phyloP scores from a whole-genome alignment of 2,888 invertebrate genomes.

The Plebejus anna region DNA sequence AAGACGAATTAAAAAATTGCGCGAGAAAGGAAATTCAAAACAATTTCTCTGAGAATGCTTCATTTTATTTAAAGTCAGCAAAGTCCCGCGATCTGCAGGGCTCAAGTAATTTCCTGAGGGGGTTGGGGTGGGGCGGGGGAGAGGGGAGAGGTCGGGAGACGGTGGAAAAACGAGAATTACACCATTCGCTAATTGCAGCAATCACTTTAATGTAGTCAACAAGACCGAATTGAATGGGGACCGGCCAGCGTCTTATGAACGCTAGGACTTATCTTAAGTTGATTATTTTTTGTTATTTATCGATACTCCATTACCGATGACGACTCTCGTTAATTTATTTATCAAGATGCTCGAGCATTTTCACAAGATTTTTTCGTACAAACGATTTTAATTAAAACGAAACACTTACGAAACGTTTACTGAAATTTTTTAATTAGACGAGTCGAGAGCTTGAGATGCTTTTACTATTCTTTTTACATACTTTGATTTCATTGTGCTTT shows the following conservation, averaged over 20 bases:
- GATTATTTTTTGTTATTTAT: conserved; percentile 34
- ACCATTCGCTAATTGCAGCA: conserved; percentile 78
- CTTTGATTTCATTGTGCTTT: conserved; percentile 9
- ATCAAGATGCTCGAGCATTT: neutral
- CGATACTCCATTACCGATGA: conserved; percentile 6
- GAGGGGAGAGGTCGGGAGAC: conserved; percentile 44
- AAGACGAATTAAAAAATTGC: conserved; percentile 40
- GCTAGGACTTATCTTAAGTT: conserved; percentile 43
- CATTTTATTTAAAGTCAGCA: conserved; percentile 71
- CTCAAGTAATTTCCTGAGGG: conserved; percentile 72
- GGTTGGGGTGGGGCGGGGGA: conserved; percentile 42
- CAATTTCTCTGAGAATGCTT: conserved; percentile 70
- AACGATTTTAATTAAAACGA: conserved; percentile 17
- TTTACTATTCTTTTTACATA: conserved; percentile 7
- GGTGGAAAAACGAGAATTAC: conserved; percentile 76
- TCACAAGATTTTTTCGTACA: conserved; percentile 4
- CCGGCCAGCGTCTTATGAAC: conserved; percentile 60
- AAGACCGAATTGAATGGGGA: conserved; percentile 62
- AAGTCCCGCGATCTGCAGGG: conserved; percentile 67
- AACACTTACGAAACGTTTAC: conserved; percentile 13
- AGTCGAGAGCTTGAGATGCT: conserved; percentile 2
- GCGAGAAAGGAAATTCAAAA: conserved; percentile 65
- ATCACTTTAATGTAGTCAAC: conserved; percentile 78
- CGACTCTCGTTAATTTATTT: conserved; percentile 12
- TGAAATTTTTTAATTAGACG: neutral